Conservation (phyloP, 2,888 invertebrate genomes). For the Drosophila melanosoma region DNA sequence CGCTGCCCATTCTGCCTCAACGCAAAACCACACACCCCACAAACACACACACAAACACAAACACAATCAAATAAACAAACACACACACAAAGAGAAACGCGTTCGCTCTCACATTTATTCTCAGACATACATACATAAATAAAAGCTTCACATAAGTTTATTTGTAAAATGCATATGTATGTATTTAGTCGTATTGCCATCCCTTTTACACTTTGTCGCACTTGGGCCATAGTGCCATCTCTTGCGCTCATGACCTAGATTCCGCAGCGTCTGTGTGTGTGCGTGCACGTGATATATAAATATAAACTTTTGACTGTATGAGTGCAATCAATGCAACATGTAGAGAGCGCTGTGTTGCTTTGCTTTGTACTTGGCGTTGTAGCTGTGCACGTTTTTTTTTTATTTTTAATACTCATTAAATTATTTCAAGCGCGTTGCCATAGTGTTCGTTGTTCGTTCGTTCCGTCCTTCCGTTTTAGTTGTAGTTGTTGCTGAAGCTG, state of each 20-base stretch:
- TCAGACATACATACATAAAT: conserved; percentile 22
- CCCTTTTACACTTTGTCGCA: conserved; percentile 83
- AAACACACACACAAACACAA: background rate
- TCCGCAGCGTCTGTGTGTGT: conserved; percentile 68
- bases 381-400: conserved; percentile 49
- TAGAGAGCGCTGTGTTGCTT: conserved; percentile 62
- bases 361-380: conserved; percentile 35
- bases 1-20: conserved; percentile 15
- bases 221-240: conserved; percentile 83
- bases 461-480: conserved; percentile 74
- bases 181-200: conserved; percentile 69
- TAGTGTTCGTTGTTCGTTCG: conserved; percentile 50
- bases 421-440: conserved; percentile 69
- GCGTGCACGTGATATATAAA: conserved; percentile 77
- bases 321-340: conserved; percentile 85
- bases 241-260: conserved; percentile 86
- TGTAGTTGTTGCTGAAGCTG: conserved; percentile 21
- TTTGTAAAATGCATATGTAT: conserved; percentile 62
- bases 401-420: conserved; percentile 64
- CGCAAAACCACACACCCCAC: conserved; percentile 13
- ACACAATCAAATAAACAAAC: background rate
- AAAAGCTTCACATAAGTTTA: conserved; percentile 37
- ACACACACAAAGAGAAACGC: conserved; percentile 11
- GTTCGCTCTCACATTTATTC: conserved; percentile 24
- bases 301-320: conserved; percentile 41